A percentile compares a stretch with the other conserved stretches of the same genome.
Conservation (phyloP, 2,888 invertebrate genomes). For the Pycnomerus fuliginosus region DNA sequence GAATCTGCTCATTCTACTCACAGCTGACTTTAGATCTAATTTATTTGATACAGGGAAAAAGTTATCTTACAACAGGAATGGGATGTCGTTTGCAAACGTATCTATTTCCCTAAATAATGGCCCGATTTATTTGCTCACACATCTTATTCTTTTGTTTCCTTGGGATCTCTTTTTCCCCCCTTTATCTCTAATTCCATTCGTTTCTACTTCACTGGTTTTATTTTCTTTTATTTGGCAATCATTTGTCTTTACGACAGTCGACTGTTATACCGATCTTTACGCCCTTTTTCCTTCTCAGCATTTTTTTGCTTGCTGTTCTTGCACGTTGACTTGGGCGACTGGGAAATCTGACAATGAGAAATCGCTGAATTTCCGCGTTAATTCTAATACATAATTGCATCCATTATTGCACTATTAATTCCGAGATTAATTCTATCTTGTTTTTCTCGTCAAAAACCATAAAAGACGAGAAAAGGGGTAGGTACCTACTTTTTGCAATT, state of each 20-base stretch:
- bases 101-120: slow-evolving; percentile 44
- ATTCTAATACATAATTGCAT: too few relatives aligned
- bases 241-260: slow-evolving; percentile 38
- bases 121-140: slow-evolving; percentile 39
- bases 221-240: slow-evolving; percentile 42
- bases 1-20: slow-evolving; percentile 10
- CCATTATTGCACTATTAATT: too few relatives aligned
- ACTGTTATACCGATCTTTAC: slow-evolving; percentile 20
- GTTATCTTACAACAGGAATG: slow-evolving; percentile 24
- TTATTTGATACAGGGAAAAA: slow-evolving; percentile 25
- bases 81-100: slow-evolving; percentile 32
- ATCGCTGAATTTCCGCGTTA: too few relatives aligned
- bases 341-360: too few relatives aligned
- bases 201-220: slow-evolving; percentile 38
- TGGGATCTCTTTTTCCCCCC: slow-evolving; percentile 30
- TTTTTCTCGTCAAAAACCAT: too few relatives aligned
- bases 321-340: too few relatives aligned
- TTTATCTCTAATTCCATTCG: slow-evolving; percentile 39
- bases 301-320: slow-evolving; percentile 4
- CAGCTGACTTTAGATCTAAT: slow-evolving; percentile 15
- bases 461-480: too few relatives aligned
- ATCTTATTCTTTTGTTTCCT: slow-evolving; percentile 38
- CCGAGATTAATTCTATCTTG: too few relatives aligned
- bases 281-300: slow-evolving; percentile 11
- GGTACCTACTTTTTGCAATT: too few relatives aligned